Evolutionary conservation across 53 echinoderm and acorn worm genomes (phyloP), one percentile per base, ranked within the genome.

Genomic region (Actinopyga echinites): DNA sequence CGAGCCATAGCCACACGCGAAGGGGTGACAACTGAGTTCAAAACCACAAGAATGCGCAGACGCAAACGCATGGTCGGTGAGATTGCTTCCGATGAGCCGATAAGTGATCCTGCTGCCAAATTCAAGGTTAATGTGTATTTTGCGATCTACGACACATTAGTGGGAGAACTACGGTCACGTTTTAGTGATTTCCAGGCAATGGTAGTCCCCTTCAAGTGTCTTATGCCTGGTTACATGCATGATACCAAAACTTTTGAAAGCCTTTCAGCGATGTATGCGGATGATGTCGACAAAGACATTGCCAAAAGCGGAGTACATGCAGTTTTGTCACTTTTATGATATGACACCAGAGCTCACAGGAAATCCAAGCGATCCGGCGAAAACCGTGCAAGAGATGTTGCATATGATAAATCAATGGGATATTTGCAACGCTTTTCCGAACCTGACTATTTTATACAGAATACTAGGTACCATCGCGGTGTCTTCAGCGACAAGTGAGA

Each of bases 191-290:
- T 80, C 58, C 80, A 80, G 30, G 58, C 57, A 31, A 80, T 57
- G 58, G 80, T 80, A 80, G 80, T 80, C 58, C 80, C 80, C 56
- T 80, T 80, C 58, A 80, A 80, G 4, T 80, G 58, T 58, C 57
- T 80, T 58, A 57, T 80, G 5, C 80, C 80, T 58, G 80, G 80
- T 80, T 59, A 80, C 80, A 30, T 80, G 59, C 57, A 58, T 32
- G 80, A 80, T 58, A 80, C 58, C 57, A 12, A 80, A 80, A 32
- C 80, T 43, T 80, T 80, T 58, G 32, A 80, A 23, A 2, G 31
- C 80, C 37, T 80, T 0, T 57, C 57, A 57, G 60, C 56, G 33
- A 57, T 80, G 37, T 80, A 57, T 35, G 60, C 31, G 42, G 58
- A 56, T 80, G 58, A 80, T 80, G 58, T 80, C 5, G 80, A 80